Evolutionary conservation across 2,113 vertebrate species (phyloP).

Genomic region (Salminus brasiliensis): DNA sequence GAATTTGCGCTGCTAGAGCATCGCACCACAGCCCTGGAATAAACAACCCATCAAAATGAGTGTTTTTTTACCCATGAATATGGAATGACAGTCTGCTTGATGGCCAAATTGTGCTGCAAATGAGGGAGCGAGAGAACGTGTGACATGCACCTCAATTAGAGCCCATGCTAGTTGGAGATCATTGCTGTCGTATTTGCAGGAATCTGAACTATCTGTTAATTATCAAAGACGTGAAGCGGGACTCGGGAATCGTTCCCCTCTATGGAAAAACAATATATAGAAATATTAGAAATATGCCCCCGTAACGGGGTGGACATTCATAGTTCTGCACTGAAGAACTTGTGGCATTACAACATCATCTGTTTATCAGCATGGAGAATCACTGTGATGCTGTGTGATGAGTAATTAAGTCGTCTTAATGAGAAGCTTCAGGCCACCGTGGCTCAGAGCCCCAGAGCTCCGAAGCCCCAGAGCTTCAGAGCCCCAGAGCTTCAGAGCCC

Average conservation of each 20-base stretch:
- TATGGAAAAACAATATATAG: not conserved
- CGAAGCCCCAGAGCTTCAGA: too few species aligned
- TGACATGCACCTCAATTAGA: slow-evolving; percentile 35
- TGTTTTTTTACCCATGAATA: not conserved
- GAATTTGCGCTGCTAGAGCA: not conserved
- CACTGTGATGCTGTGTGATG: not conserved
- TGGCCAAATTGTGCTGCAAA: slow-evolving; percentile 16
- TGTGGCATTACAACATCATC: slow-evolving; percentile 29
- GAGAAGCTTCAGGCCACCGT: slow-evolving; percentile 7
- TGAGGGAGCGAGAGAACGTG: slow-evolving; percentile 29
- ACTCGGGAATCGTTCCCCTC: slow-evolving; percentile 37
- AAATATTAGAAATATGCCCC: slow-evolving; percentile 28
- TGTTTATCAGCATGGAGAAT: not conserved
- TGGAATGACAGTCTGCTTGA: not conserved
- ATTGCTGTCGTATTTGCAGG: slow-evolving; percentile 38
- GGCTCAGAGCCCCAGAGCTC: not conserved
- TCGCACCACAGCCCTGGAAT: too few species aligned
- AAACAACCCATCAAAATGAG: not conserved
- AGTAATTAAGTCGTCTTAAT: slow-evolving; percentile 27
- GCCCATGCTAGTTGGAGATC: slow-evolving; percentile 1
- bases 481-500: too few species aligned
- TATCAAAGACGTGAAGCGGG: slow-evolving; percentile 35
- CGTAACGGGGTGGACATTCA: slow-evolving; percentile 1
- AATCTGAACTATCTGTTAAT: slow-evolving; percentile 51
- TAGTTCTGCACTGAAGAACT: not conserved